Conservation (phyloP, 2,113 vertebrate genomes). For the Athene noctua region DNA sequence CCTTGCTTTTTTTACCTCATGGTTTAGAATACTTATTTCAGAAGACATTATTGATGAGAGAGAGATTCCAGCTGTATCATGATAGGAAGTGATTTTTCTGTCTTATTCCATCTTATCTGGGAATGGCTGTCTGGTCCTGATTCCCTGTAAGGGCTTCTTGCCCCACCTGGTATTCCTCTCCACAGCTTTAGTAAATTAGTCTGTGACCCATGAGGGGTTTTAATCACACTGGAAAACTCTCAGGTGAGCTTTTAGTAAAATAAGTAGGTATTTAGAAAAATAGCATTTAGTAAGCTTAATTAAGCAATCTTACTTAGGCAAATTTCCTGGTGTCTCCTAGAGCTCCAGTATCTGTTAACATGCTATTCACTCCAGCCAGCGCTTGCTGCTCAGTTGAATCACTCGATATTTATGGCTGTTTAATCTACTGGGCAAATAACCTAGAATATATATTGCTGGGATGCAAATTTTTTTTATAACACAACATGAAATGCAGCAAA, state of each 20-base stretch:
- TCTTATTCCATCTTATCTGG: background rate
- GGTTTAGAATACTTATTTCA: background rate
- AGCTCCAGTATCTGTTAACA: background rate
- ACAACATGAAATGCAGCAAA: background rate
- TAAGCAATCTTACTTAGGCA: background rate
- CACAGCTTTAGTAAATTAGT: background rate
- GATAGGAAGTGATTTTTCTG: background rate
- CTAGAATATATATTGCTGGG: background rate
- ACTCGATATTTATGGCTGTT: background rate
- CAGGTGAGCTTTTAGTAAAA: background rate
- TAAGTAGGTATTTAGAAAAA: background rate
- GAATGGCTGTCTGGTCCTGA: background rate
- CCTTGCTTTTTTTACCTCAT: background rate
- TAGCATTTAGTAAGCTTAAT: background rate
- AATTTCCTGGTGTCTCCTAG: background rate
- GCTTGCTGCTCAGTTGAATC: background rate
- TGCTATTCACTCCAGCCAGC: background rate
- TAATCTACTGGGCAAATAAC: background rate
- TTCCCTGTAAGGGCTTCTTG: background rate
- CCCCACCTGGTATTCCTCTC: background rate
- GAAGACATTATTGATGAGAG: background rate
- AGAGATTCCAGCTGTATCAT: background rate
- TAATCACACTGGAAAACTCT: background rate
- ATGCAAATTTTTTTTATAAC: background rate
- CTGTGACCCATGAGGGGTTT: background rate